Percentiles rank a stretch among this genome's conserved stretches.
These are phyloP conservation scores for Lynx canadensis DNA, from an alignment of 2,113 vertebrate genomes.

Conservation along the genomic window DNA sequence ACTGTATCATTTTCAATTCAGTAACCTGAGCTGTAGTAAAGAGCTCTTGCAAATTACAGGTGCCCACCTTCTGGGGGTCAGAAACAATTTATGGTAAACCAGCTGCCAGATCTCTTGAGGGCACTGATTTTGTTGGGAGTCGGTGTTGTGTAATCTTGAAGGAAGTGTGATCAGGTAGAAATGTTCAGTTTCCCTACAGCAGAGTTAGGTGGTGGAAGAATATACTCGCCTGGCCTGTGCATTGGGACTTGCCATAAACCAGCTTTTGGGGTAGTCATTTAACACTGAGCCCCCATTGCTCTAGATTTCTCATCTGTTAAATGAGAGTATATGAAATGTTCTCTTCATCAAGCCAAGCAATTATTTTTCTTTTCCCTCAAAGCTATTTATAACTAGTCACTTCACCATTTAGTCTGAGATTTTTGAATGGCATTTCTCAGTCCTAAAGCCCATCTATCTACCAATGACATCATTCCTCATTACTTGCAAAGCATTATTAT, in stretches of 20 bases:
- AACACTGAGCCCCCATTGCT: not conserved
- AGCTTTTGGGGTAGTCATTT: not conserved
- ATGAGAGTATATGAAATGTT: not conserved
- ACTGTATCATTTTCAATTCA: conserved; percentile 59
- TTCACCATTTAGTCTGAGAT: not conserved
- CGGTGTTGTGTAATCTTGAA: not conserved
- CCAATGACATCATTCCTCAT: not conserved
- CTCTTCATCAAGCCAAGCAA: not conserved
- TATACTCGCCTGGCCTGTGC: not conserved
- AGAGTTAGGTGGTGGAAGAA: not conserved
- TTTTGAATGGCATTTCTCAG: conserved; percentile 12
- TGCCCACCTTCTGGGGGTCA: not conserved
- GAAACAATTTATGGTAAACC: conserved; percentile 9
- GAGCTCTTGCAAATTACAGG: conserved; percentile 46
- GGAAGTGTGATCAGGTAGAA: not conserved
- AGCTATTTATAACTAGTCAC: not conserved
- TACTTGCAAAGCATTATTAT: not conserved
- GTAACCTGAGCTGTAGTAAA: conserved; percentile 24
- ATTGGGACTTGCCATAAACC: not conserved
- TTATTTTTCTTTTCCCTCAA: conserved; percentile 5
- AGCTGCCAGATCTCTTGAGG: conserved; percentile 1
- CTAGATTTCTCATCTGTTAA: not conserved
- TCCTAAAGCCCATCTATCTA: not conserved
- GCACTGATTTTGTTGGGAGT: conserved; percentile 17
- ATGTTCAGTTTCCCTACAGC: not conserved